Evolutionary conservation across 2,113 vertebrate genomes (phyloP), one percentile per base, ranked within the genome.

Genomic region (Cynocephalus volans): DNA sequence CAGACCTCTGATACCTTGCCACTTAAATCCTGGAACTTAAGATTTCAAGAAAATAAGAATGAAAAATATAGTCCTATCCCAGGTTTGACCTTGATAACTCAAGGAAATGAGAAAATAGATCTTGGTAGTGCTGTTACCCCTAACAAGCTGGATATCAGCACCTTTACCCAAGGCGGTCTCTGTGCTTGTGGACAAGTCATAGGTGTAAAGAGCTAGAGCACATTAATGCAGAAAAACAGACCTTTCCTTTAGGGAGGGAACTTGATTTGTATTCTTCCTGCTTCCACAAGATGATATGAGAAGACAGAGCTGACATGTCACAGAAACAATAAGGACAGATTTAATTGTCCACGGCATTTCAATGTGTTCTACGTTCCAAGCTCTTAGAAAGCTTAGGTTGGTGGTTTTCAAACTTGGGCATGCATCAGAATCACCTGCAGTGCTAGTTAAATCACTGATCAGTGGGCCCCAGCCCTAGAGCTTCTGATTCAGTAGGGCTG

Each of bases 21-120:
- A 18, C 52, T 89, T 56, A 75, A 28, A 90, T 91, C 65, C 41
- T 31, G 18, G 54, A 50, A 58, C 36, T 75, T 28, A 58, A 45
- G 54, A 82, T 28, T 92, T 52, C 52, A n/a, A 77, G 94, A 58
- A 84, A 84, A 96, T 81, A 21, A 93, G 33, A 84, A 64, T 36
- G 26, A 94, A 95, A 70, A 65, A n/a, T 0, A 23, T 13, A 28
- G 50, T 69, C 45, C 31, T 23, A 54, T n/a, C 19, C 56, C 26
- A 75, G 76, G 50, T 62, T 19, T 80, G 36, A 88, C 64, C 6
- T 21, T 31, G 75, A 52, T 54, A 91, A 91, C 52, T 48, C 70
- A 91, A 13, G 26, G 72, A 65, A 88, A 81, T 54, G 82, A 91
- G 58, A 88, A 95, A 70, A 81, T 33, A 75, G 5, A 28, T 21